Evolutionary conservation across 2,797 vertebrate species (phyloP), one percentile per base, ranked within the genome.

Genomic region (Coreius guichenoti): DNA sequence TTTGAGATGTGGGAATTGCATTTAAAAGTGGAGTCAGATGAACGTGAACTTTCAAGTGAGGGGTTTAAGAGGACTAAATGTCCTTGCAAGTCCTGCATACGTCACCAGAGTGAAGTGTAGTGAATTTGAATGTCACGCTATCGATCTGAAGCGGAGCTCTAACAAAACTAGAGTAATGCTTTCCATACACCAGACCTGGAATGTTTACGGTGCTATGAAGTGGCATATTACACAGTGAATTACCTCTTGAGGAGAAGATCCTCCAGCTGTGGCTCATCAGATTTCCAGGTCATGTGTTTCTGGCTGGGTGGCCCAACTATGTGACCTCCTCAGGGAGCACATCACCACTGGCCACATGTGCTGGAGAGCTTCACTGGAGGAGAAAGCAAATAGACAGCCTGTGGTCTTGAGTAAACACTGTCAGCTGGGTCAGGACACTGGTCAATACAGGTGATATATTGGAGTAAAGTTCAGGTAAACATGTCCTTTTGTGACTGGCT

Each of bases 321-420:
- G 90, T 90, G 93, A 92, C 92, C 92, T 90, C 86, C 82, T 90
- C 86, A 88, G 78, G 86, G 89, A 80, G 86, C 85, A 82, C 83
- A 89, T 89, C 86, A 87, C 86, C 80, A 70, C 86, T 68, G 79
- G 82, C 86, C 88, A 88, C 84, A 56, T 91, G 90, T 85, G 58
- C 51, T 73, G 88, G 89, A 63, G 79, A 76, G 87, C 91, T 93
- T 89, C 91, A 93, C 84, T 91, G 91, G 73, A 91, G 93, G 91
- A 88, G 88, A 94, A 93, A 93, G 90, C 92, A 95, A 96, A 95
- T 94, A 94, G 72, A 88, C 88, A 86, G 89, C 84, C 88, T 89
- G 87, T 90, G 91, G 93, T 92, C 92, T 90, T 93, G 91, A 91
- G 92, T 90, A 95, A 95, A 95, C 91, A 93, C 83, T 91, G 92